These are phyloP conservation scores for Volucella inflata DNA, from an alignment of 2,888 invertebrate species.

Conservation along the genomic window DNA sequence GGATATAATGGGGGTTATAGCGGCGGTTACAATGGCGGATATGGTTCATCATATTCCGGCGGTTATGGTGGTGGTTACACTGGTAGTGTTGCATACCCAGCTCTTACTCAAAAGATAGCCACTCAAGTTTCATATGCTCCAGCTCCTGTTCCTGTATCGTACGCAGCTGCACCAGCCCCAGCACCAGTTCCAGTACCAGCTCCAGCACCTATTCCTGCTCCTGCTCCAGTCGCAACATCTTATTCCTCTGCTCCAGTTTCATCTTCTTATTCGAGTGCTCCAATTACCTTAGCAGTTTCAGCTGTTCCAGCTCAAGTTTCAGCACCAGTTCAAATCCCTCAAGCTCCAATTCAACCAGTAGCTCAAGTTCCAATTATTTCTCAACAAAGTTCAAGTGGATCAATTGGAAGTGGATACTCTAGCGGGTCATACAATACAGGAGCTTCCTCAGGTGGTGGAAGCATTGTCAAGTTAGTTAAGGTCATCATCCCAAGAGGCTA, in stretches of 20 bases:
- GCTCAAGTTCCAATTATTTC: slow-evolving; percentile 25
- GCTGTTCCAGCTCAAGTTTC: slow-evolving; percentile 16
- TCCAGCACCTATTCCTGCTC: slow-evolving; percentile 13
- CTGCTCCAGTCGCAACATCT: slow-evolving; percentile 13
- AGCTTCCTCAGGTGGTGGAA: not conserved
- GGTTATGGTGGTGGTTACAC: slow-evolving; percentile 35
- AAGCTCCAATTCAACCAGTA: slow-evolving; percentile 19
- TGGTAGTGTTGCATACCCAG: slow-evolving; percentile 1
- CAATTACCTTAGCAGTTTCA: not conserved
- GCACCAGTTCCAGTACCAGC: slow-evolving; percentile 3
- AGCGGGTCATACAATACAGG: slow-evolving; percentile 26
- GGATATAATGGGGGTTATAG: slow-evolving; percentile 17
- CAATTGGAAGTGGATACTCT: slow-evolving; percentile 17
- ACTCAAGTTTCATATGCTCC: slow-evolving; percentile 4
- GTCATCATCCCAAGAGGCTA: slow-evolving; percentile 52
- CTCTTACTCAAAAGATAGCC: slow-evolving; percentile 1
- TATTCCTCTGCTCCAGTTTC: not conserved
- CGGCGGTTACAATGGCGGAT: not conserved
- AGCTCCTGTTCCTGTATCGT: slow-evolving; percentile 4
- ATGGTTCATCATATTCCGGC: not conserved
- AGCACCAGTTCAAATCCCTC: slow-evolving; percentile 20
- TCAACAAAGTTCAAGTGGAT: slow-evolving; percentile 36
- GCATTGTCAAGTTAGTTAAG: slow-evolving; percentile 55
- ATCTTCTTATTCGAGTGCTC: not conserved
- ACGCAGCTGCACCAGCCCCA: slow-evolving; percentile 9